Percentiles rank a stretch among this genome's conserved stretches.
These are phyloP conservation scores for Campylomormyrus tamandua DNA, from an alignment of 2,113 vertebrate genomes.

Conservation along the genomic window DNA sequence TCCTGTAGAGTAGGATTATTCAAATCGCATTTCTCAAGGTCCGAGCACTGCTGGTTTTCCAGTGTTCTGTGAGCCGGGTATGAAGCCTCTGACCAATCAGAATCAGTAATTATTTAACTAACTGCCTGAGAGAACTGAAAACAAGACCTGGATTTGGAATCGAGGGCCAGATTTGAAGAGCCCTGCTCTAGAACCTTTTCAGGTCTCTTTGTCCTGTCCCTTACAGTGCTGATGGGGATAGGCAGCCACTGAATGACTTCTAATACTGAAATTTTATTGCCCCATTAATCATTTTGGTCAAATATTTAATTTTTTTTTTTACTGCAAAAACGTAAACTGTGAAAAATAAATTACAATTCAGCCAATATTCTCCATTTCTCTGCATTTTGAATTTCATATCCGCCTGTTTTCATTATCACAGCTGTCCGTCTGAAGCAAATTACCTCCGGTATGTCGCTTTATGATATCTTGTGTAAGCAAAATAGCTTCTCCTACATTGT, in stretches of 20 bases:
- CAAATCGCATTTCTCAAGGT: background rate
- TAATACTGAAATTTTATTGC: background rate
- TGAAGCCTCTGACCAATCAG: too few species aligned
- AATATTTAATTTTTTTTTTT: background rate
- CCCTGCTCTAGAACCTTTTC: background rate
- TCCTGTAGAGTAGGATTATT: background rate
- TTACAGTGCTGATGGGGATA: too few species aligned
- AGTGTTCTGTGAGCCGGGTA: background rate
- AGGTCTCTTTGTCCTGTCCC: background rate
- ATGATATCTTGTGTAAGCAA: background rate
- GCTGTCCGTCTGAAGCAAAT: background rate
- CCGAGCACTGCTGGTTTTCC: background rate
- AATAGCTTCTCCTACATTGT: background rate
- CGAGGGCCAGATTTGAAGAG: too few species aligned
- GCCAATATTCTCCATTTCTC: background rate
- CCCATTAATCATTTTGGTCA: background rate
- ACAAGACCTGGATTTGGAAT: too few species aligned
- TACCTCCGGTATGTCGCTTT: background rate
- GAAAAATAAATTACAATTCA: background rate
- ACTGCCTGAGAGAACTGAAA: too few species aligned
- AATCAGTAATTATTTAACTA: too few species aligned
- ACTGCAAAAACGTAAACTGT: background rate
- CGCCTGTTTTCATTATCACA: background rate
- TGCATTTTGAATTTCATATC: background rate
- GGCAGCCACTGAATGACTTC: too few species aligned